phyloP scores from a whole-genome alignment of 1,140 invertebrate genomes.

The Drosophila suzukii region DNA sequence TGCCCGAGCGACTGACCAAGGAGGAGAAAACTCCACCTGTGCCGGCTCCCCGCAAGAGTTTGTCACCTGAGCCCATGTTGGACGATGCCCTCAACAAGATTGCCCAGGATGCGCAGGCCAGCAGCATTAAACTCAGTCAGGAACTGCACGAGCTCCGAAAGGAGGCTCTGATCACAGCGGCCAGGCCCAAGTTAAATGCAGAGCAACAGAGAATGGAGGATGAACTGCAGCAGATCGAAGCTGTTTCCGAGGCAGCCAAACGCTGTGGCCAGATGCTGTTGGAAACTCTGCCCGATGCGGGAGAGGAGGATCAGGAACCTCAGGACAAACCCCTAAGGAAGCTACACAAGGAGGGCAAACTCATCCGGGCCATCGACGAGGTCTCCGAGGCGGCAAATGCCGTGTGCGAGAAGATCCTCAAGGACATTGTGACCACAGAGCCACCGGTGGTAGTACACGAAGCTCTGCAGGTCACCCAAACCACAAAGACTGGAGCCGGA shows the following conservation, averaged over 20 bases:
- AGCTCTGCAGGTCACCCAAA: conserved; percentile 68
- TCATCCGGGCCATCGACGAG: conserved; percentile 78
- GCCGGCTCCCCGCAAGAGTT: conserved; percentile 73
- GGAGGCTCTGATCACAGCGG: conserved; percentile 74
- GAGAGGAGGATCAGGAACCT: conserved; percentile 18
- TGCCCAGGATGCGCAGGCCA: conserved; percentile 87
- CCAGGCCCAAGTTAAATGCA: conserved; percentile 61
- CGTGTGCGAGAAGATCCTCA: conserved; percentile 80
- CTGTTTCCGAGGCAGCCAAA: conserved; percentile 84
- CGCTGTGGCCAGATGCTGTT: conserved; percentile 85
- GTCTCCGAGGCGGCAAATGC: conserved; percentile 80
- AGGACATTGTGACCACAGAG: conserved; percentile 80
- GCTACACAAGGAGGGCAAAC: conserved; percentile 74
- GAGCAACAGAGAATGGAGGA: conserved; percentile 75
- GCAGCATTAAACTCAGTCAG: conserved; percentile 86
- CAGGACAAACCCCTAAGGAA: conserved; percentile 47
- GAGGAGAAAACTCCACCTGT: conserved; percentile 56
- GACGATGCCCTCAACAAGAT: conserved; percentile 86
- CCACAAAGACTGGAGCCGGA: conserved; percentile 4
- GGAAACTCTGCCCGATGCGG: conserved; percentile 78
- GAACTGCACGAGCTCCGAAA: conserved; percentile 84
- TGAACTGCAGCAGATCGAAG: conserved; percentile 81
- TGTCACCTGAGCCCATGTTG: conserved; percentile 81
- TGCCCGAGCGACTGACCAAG: conserved; percentile 62
- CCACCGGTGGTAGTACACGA: conserved; percentile 79